Percentiles rank a stretch among this genome's conserved stretches.
phyloP scores from a whole-genome alignment of 23 tunicate species.

The Styela clava region DNA sequence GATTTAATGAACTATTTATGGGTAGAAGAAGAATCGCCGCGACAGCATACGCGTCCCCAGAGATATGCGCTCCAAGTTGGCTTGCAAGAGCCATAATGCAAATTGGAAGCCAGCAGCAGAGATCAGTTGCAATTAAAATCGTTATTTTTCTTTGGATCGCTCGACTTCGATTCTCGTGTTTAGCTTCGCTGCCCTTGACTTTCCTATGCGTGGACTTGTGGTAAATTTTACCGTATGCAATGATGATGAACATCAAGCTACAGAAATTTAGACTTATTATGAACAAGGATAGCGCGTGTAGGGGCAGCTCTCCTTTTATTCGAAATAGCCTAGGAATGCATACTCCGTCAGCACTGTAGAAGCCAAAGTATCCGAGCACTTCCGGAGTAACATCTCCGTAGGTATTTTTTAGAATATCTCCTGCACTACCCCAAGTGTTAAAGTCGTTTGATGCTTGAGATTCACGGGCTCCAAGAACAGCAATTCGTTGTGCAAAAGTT shows the following conservation, averaged over 20 bases:
- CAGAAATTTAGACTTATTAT: not conserved
- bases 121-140: constrained; percentile 26
- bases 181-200: not conserved
- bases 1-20: constrained; percentile 31
- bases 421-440: not conserved
- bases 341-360: constrained; percentile 35
- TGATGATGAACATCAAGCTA: not conserved
- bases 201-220: not conserved
- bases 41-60: constrained; percentile 21
- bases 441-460: not conserved
- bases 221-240: constrained; percentile 13
- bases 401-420: not conserved
- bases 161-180: not conserved
- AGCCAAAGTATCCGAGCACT: constrained; percentile 33
- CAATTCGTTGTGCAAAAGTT: constrained; percentile 20
- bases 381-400: constrained; percentile 22
- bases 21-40: constrained; percentile 36
- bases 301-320: not conserved
- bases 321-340: constrained; percentile 32
- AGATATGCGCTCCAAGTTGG: not conserved
- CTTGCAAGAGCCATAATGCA: constrained; percentile 28
- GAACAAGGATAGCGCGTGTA: constrained; percentile 11
- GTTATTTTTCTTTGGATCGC: constrained; percentile 29
- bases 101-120: constrained; percentile 48
- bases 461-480: not conserved